A percentile compares a stretch with the other conserved stretches of the same genome.
These are phyloP conservation scores for human DNA, from an alignment of 2,113 vertebrate genomes.

Conservation along the genomic window GRCh38 chr12:93033001-93033500, in stretches of 20 bases:
- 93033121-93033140: not conserved
- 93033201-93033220: not conserved
- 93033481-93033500: slow-evolving; percentile 60
- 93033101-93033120: not conserved
- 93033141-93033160: not conserved
- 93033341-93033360: not conserved
- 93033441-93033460: slow-evolving; percentile 41
- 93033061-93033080: not conserved
- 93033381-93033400: slow-evolving; percentile 62
- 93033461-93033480: not conserved
- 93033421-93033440: not conserved
- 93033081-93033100: not conserved
- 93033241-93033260: not conserved
- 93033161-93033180: not conserved
- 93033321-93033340: not conserved
- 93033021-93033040: not conserved
- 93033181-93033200: not conserved
- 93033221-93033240: not conserved
- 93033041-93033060: not conserved
- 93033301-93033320: not conserved
- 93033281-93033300: not conserved
- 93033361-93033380: slow-evolving; percentile 56
- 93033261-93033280: not conserved
- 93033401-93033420: slow-evolving; percentile 29
- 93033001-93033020: slow-evolving; percentile 26